Percentiles rank a stretch among this genome's conserved stretches.
phyloP scores from a whole-genome alignment of 2,888 invertebrate genomes.

The Phyllotreta striolata region DNA sequence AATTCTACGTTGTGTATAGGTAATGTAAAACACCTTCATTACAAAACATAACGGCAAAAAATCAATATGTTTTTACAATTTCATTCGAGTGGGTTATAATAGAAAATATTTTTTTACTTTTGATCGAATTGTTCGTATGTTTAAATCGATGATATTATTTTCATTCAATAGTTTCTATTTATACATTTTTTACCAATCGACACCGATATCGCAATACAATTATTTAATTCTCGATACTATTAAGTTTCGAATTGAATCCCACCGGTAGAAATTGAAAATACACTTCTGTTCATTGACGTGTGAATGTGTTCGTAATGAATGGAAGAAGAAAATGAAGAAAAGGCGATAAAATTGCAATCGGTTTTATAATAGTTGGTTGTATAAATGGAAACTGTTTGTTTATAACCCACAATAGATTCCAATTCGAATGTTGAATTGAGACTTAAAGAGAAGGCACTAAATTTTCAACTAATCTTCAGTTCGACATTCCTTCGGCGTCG shows the following conservation, averaged over 20 bases:
- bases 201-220: slow-evolving; percentile 15
- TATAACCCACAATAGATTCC: too few species aligned
- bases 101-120: slow-evolving; percentile 2
- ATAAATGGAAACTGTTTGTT: too few species aligned
- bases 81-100: too few species aligned
- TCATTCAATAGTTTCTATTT: slow-evolving; percentile 15
- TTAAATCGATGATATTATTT: background rate
- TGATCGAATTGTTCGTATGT: slow-evolving; percentile 6
- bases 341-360: slow-evolving; percentile 9
- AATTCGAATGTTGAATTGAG: too few species aligned
- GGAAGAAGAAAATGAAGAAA: slow-evolving; percentile 1
- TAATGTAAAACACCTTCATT: too few species aligned
- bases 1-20: too few species aligned
- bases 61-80: too few species aligned
- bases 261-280: slow-evolving; percentile 19
- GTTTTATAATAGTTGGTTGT: background rate
- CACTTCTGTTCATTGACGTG: slow-evolving; percentile 17
- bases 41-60: too few species aligned
- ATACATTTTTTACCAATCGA: slow-evolving; percentile 13
- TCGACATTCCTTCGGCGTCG: too few species aligned
- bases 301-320: slow-evolving; percentile 15
- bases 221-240: slow-evolving; percentile 25
- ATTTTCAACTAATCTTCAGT: too few species aligned
- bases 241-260: slow-evolving; percentile 23
- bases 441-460: too few species aligned